Percentiles rank a stretch among this genome's conserved stretches.
Evolutionary conservation across 2,113 vertebrate species (phyloP).

Genomic region (Eidolon helvum): DNA sequence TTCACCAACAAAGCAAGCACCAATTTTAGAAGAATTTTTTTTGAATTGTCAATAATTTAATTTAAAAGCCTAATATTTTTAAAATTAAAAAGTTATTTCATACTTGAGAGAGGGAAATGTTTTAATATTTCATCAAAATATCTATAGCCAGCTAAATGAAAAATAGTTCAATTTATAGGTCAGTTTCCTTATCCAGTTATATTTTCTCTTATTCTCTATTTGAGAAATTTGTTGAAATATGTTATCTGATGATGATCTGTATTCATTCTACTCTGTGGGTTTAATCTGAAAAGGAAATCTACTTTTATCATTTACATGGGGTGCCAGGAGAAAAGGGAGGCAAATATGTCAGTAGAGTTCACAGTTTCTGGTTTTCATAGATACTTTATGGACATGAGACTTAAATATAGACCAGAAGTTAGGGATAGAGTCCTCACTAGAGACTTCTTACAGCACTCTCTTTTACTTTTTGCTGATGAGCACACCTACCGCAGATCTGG

Average conservation of each 20-base stretch:
- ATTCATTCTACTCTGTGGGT: background rate
- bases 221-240: background rate
- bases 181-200: background rate
- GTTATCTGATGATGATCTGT: background rate
- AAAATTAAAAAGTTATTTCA: constrained; percentile 12
- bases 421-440: background rate
- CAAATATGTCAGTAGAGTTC: background rate
- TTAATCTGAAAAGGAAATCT: background rate
- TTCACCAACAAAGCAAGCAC: background rate
- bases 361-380: background rate
- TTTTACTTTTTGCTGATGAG: background rate
- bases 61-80: background rate
- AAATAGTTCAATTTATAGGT: background rate
- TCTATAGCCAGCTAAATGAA: background rate
- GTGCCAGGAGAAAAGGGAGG: background rate
- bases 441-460: background rate
- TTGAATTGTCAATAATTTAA: background rate
- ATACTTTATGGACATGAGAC: background rate
- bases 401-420: background rate
- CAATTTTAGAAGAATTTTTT: background rate
- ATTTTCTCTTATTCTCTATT: background rate
- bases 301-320: background rate
- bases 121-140: constrained; percentile 28
- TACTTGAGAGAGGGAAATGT: background rate
- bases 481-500: background rate